Percentiles rank a stretch among this genome's conserved stretches.
Conservation (phyloP, 2,888 invertebrate genomes). For the Anthrax anthrax region DNA sequence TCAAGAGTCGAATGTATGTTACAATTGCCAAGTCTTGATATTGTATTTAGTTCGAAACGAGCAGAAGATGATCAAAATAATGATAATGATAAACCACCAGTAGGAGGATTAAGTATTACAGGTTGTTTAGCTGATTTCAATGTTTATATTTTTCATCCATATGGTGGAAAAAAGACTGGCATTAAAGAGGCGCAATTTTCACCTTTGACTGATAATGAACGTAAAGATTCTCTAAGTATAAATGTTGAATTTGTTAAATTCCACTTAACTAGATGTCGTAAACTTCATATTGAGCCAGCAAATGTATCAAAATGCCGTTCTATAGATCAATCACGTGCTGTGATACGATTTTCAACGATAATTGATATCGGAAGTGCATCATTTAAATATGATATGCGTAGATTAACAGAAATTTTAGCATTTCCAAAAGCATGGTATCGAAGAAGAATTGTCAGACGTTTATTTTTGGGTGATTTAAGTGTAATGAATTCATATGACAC, state of each 20-base stretch:
- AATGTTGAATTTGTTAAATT: constrained; percentile 97
- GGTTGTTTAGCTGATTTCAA: constrained; percentile 95
- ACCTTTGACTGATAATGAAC: constrained; percentile 70
- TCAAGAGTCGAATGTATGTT: constrained; percentile 92
- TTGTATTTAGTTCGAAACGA: constrained; percentile 90
- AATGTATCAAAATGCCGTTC: constrained; percentile 29
- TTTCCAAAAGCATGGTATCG: constrained; percentile 99
- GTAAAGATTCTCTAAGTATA: constrained; percentile 89
- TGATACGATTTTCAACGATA: constrained; percentile 84
- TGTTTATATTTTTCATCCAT: constrained; percentile 96
- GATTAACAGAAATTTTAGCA: constrained; percentile 89
- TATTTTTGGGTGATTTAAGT: constrained; percentile 88
- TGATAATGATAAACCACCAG: constrained; percentile 26
- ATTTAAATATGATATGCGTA: constrained; percentile 97
- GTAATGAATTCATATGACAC: constrained; percentile 22
- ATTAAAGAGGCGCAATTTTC: constrained; percentile 72
- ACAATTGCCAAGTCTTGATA: constrained; percentile 89
- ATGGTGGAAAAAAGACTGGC: constrained; percentile 77
- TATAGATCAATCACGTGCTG: constrained; percentile 62
- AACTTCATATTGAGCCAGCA: constrained; percentile 58
- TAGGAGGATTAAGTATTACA: constrained; percentile 59
- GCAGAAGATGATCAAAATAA: constrained; percentile 49
- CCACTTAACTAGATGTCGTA: constrained; percentile 80
- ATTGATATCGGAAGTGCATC: constrained; percentile 91
- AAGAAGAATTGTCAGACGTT: constrained; percentile 75